Percentiles rank a stretch among this genome's conserved stretches.
These are phyloP conservation scores for Thera obeliscata DNA, from an alignment of 2,888 invertebrate genomes.

Conservation along the genomic window DNA sequence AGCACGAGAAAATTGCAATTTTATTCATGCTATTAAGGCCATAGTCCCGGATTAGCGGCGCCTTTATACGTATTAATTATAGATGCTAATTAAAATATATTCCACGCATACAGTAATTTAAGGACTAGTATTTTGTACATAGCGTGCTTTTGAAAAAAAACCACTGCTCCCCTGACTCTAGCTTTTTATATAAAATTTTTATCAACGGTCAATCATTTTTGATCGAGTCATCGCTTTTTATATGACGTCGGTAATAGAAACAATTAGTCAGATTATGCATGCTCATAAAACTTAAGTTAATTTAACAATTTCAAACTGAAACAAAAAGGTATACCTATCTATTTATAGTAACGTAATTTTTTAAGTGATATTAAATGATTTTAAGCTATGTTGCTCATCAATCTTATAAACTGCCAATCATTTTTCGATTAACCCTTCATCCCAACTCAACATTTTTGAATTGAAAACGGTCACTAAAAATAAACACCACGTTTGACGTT, in stretches of 20 bases:
- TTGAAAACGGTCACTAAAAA: conserved; percentile 51
- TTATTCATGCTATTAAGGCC: background rate
- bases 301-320: background rate
- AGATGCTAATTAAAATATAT: background rate
- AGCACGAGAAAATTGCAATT: conserved; percentile 4
- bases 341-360: background rate
- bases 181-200: background rate
- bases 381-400: background rate
- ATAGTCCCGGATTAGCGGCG: background rate
- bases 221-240: background rate
- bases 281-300: background rate
- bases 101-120: no score
- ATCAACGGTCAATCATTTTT: background rate
- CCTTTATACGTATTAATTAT: background rate
- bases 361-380: background rate
- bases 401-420: conserved; percentile 29
- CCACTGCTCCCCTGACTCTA: no score
- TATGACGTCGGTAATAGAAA: background rate
- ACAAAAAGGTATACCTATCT: background rate
- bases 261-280: background rate
- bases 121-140: no score
- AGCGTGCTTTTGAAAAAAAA: no score
- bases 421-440: conserved; percentile 20
- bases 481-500: conserved; percentile 33
- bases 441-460: conserved; percentile 33